These are phyloP conservation scores for Reinhardtius hippoglossoides DNA, from an alignment of 2,113 vertebrate genomes.

Conservation along the genomic window DNA sequence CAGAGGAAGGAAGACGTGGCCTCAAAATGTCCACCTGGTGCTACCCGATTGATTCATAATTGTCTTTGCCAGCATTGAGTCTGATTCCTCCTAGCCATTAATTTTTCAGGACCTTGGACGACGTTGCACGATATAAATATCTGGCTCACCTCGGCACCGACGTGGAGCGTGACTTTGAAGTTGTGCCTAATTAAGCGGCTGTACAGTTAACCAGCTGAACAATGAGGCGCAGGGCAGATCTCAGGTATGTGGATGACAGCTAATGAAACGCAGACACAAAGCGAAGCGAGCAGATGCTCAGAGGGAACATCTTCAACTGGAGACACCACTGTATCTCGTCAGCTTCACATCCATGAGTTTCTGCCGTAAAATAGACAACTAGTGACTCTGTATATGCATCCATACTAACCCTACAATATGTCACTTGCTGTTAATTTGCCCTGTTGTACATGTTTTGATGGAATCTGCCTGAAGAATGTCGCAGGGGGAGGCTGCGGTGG, in stretches of 20 bases:
- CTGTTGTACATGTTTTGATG: neutral
- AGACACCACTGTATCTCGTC: conserved; percentile 17
- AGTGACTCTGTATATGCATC: neutral
- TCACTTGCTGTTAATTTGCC: neutral
- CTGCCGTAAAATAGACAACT: neutral
- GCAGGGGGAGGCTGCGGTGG: neutral
- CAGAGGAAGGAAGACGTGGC: conserved; percentile 25
- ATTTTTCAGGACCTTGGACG: conserved; percentile 72
- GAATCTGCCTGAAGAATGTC: neutral
- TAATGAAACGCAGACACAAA: conserved; percentile 52
- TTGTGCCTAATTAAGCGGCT: conserved; percentile 78
- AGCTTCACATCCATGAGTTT: conserved; percentile 7
- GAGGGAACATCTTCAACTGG: conserved; percentile 15
- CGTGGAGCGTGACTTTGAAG: conserved; percentile 71
- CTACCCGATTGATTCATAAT: conserved; percentile 69
- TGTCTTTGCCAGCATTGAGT: conserved; percentile 57
- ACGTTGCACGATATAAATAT: conserved; percentile 73
- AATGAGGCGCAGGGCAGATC: conserved; percentile 68
- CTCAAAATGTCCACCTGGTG: conserved; percentile 62
- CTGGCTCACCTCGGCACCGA: conserved; percentile 54
- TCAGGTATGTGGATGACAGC: conserved; percentile 56
- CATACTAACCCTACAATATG: neutral
- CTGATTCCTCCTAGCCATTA: conserved; percentile 70
- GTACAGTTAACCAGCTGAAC: conserved; percentile 74
- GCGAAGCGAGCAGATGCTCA: conserved; percentile 21